Percentiles rank a stretch among this genome's conserved stretches.
Evolutionary conservation across 2,113 vertebrate genomes (phyloP).

Genomic region (Python bivittatus): DNA sequence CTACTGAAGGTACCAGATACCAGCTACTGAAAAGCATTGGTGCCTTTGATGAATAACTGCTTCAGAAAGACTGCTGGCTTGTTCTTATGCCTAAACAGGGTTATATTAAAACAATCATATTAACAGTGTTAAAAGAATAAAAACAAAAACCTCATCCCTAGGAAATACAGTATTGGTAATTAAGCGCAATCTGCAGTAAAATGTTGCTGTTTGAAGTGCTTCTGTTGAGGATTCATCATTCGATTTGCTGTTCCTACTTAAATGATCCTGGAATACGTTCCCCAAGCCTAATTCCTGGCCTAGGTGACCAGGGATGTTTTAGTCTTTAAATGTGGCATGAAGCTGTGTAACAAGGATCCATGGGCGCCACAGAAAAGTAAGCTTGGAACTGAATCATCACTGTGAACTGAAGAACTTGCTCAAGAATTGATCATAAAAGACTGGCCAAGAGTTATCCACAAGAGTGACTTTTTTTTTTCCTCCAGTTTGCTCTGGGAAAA

Average conservation of each 20-base stretch:
- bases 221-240: neutral
- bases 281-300: neutral
- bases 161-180: neutral
- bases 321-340: neutral
- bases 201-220: neutral
- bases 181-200: neutral
- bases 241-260: neutral
- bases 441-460: neutral
- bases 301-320: neutral
- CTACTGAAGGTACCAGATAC: neutral
- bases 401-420: neutral
- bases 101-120: neutral
- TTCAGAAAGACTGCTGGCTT: neutral
- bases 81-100: neutral
- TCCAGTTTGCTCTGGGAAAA: neutral
- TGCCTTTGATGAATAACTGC: neutral
- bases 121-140: neutral
- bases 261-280: neutral
- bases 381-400: neutral
- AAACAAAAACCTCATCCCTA: neutral
- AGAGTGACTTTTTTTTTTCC: fast-evolving
- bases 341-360: neutral
- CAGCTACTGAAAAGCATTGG: neutral
- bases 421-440: neutral
- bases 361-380: neutral